Evolutionary conservation across 2,113 vertebrate genomes (phyloP).

Genomic region (Illadopsis cleaveri): DNA sequence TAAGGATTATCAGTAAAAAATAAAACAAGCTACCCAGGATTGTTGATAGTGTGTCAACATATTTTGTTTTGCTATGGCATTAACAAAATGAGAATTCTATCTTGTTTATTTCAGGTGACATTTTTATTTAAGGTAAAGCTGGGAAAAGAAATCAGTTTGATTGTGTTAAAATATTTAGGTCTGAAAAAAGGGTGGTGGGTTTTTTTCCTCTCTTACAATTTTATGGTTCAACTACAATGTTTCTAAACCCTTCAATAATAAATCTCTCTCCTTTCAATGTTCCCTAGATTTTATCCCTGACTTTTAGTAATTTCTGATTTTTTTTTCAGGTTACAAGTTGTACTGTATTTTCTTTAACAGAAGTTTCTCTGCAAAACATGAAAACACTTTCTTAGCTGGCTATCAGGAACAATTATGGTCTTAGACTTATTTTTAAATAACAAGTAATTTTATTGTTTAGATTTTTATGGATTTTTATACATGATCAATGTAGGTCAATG

Average conservation of each 20-base stretch:
- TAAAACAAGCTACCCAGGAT: accelerated
- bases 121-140: not conserved
- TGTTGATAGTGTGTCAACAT: not conserved
- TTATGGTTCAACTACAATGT: not conserved
- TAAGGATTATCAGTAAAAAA: not conserved
- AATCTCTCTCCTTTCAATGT: not conserved
- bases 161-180: not conserved
- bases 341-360: not conserved
- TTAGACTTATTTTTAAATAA: not conserved
- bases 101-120: not conserved
- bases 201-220: not conserved
- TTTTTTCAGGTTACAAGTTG: not conserved
- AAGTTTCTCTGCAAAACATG: not conserved
- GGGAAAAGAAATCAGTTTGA: not conserved
- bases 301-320: not conserved
- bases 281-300: not conserved
- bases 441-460: not conserved
- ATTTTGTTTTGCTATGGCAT: not conserved
- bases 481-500: not conserved
- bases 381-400: not conserved
- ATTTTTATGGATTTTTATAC: not conserved
- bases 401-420: too few relatives aligned
- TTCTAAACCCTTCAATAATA: not conserved
- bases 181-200: accelerated
- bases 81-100: not conserved